A percentile compares a stretch with the other conserved stretches of the same genome.
These are phyloP conservation scores for Mus minutoides DNA, from an alignment of 2,797 vertebrate species.

Conservation along the genomic window DNA sequence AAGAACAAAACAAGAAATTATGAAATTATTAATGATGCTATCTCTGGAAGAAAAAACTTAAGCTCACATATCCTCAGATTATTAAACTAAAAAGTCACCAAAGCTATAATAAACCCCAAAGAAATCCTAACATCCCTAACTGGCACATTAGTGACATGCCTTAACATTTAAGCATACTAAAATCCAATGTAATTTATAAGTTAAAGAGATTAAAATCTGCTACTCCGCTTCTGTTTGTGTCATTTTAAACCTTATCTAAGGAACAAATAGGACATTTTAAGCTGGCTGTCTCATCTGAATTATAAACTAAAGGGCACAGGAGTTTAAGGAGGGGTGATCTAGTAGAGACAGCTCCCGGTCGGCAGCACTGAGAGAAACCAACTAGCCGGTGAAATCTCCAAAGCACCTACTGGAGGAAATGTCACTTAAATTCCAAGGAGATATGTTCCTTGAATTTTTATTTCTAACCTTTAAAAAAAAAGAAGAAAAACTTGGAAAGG, in stretches of 20 bases:
- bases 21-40: background rate
- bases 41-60: background rate
- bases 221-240: background rate
- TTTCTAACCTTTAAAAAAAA: slow-evolving; percentile 79
- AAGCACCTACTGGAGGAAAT: slow-evolving; percentile 68
- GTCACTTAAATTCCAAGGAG: slow-evolving; percentile 76
- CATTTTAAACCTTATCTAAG: slow-evolving; percentile 55
- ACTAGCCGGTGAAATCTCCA: slow-evolving; percentile 70
- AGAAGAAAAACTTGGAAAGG: slow-evolving; percentile 72
- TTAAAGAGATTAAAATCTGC: slow-evolving; percentile 56
- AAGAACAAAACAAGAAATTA: background rate
- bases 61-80: background rate
- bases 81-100: slow-evolving; percentile 24
- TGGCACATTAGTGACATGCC: background rate
- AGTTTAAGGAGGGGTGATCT: slow-evolving; percentile 64
- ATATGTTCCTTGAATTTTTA: slow-evolving; percentile 78
- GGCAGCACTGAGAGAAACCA: slow-evolving; percentile 68
- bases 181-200: slow-evolving; percentile 35
- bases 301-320: slow-evolving; percentile 14
- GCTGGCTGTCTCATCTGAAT: slow-evolving; percentile 38
- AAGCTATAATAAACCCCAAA: slow-evolving; percentile 47
- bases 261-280: slow-evolving; percentile 58
- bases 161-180: slow-evolving; percentile 37
- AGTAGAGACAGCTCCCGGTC: background rate
- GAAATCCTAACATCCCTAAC: slow-evolving; percentile 3